Evolutionary conservation across 2,797 vertebrate genomes (phyloP), one percentile per base, ranked within the genome.

Genomic region (Natrix natrix): DNA sequence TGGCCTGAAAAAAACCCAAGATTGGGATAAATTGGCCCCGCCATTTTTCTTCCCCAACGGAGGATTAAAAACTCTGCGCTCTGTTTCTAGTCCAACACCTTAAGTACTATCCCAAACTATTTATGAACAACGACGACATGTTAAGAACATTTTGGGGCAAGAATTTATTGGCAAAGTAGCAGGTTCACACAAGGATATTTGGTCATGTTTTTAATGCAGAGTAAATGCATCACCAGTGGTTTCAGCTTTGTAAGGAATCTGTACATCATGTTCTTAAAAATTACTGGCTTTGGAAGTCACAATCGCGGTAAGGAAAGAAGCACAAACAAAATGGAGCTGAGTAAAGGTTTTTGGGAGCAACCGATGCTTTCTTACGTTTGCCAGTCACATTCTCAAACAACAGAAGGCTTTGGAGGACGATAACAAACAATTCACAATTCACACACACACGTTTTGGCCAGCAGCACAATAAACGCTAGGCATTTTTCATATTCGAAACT

Each of bases 151-250:
- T 5, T 87, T 93, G 94, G 94, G 94, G 91, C 94, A 96, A 94
- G 89, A 95, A 90, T 63, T 66, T 92, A 96, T 97, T 97, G 96
- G 96, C 92, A 92, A 55, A 93, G 57, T 88, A 93, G 91, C 89
- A 95, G 56, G 92, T 95, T 92, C 78, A 91, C 95, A 95, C 92
- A 95, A 94, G 94, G 94, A 86, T 13, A 94, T 94, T 96, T 94
- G 95, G 91, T 90, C 90, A 95, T 92, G 86, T 95, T 95, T 94
- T 96, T 88, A 94, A 94, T 89, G 95, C 13, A 88, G 52, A 92
- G 92, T 74, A 89, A 93, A 32, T 93, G 89, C 93, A 92, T 92
- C 32, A 55, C 78, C 93, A 92, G 20, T 95, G 90, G 93, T 88
- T 91, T 87, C 83, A 37, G 2, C 37, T 66, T 57, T 6, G 55